Evolutionary conservation across 2,888 invertebrate species (phyloP).

Genomic region (Hyposoter didymator): DNA sequence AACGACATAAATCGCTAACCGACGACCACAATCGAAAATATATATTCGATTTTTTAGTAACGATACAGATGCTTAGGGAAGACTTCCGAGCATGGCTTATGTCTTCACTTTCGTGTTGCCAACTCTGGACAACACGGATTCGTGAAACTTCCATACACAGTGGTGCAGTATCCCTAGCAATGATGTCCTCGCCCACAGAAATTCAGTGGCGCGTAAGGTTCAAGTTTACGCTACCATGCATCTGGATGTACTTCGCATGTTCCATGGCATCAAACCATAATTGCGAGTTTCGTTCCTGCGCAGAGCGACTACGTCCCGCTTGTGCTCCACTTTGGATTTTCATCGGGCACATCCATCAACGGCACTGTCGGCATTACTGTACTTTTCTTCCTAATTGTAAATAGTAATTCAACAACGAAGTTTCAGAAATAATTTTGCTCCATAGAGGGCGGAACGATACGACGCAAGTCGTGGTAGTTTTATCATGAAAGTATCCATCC

Average conservation of each 20-base stretch:
- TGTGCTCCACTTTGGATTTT: neutral
- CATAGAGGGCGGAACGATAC: slow-evolving; percentile 12
- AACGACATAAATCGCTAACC: neutral
- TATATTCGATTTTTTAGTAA: slow-evolving; percentile 20
- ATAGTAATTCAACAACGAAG: slow-evolving; percentile 38
- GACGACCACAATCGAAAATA: neutral
- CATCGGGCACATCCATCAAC: slow-evolving; percentile 26
- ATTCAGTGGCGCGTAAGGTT: neutral
- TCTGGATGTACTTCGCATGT: neutral
- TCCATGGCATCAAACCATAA: neutral
- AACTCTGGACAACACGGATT: neutral
- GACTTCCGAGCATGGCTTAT: neutral
- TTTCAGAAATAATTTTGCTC: slow-evolving; percentile 68
- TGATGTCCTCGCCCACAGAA: neutral
- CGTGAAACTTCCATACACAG: neutral
- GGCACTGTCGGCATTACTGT: slow-evolving; percentile 38
- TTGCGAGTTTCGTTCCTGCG: neutral
- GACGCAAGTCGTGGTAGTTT: slow-evolving; percentile 28
- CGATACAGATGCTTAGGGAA: neutral
- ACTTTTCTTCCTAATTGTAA: slow-evolving; percentile 42
- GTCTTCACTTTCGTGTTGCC: neutral
- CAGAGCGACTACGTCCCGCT: neutral
- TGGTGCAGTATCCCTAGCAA: neutral
- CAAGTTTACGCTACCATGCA: neutral
- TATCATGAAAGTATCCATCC: slow-evolving; percentile 10